Percentiles rank a stretch among this genome's conserved stretches.
Evolutionary conservation across 2,113 vertebrate species (phyloP).

Genomic region (Neotoma lepida): DNA sequence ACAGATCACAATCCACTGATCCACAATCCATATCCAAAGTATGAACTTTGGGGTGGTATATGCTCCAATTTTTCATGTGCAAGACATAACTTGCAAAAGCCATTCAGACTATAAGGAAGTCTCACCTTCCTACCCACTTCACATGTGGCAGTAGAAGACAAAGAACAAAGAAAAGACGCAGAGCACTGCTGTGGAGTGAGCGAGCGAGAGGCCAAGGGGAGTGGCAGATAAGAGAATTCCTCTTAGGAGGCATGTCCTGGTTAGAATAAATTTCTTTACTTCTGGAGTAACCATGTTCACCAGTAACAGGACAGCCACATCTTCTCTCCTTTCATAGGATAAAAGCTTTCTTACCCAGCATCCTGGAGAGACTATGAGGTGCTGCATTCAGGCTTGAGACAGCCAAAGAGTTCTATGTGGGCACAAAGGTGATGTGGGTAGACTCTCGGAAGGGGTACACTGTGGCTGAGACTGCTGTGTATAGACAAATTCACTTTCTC

Average conservation of each 20-base stretch:
- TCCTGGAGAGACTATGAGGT: too few relatives aligned
- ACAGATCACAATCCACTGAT: background rate
- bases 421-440: background rate
- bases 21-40: too few relatives aligned
- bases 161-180: background rate
- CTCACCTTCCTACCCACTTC: background rate
- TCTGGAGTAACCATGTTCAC: background rate
- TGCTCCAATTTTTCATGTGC: background rate
- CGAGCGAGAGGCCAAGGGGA: background rate
- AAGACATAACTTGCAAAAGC: background rate
- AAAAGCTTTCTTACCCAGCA: background rate
- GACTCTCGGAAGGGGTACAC: too few relatives aligned
- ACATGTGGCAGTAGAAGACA: background rate
- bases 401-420: background rate
- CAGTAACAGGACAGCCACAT: too few relatives aligned
- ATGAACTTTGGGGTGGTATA: background rate
- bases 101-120: background rate
- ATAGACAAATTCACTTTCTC: background rate
- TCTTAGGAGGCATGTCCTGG: background rate
- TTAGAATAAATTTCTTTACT: background rate
- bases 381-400: background rate
- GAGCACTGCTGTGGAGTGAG: background rate
- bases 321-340: background rate
- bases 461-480: background rate
- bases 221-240: background rate